Base-by-base conservation (phyloP, 2,888 invertebrate species). In the Electrophaes corylata region DNA sequence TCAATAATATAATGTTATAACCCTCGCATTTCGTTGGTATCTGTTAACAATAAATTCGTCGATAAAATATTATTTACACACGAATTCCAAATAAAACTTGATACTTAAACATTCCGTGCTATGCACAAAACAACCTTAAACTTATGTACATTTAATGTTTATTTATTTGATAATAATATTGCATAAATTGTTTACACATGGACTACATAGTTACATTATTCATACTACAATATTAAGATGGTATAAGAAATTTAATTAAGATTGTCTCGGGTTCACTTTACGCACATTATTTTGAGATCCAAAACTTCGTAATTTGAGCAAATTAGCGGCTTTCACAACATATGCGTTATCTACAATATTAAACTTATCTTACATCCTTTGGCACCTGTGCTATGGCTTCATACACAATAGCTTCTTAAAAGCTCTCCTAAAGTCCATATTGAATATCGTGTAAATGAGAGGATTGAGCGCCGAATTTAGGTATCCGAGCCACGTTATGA, bases 401-500 rank as follows among this genome's bases (percentile, higher is more conserved):
- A 91, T 85, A 74, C 82, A 89, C 29, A 91, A 78, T 64, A 97
- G 89, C 85, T 95, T 96, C 79, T 96, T 95, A 83, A 98, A 98
- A 16, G 98, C 98, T 77, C 96, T 93, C 64, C 98, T 93, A 83
- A 98, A 98, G 82, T 98, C 98, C 87, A 97, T 94, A 88, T 98
- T 98, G 84, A 98, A 98, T 78, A 98, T 97, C 2, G 98, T 98
- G 83, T 98, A 98, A 73, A 98, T 98, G 68, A 98, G 94, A 0
- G 98, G 98, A 87, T 98, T 98, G 16, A 98, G 92, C 8, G 96
- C 96, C 19, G 97, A 97, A 84, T 98, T 98, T 53, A 97, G 94
- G 79, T 98, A 98, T 6, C 98, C 98, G 64, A 98, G 93, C 98
- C 98, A 98, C 47, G 98, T 97, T 73, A 98, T 96, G 80, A 98